Evolutionary conservation across 2,888 invertebrate species (phyloP).

Genomic region (Calameuta pallipes): DNA sequence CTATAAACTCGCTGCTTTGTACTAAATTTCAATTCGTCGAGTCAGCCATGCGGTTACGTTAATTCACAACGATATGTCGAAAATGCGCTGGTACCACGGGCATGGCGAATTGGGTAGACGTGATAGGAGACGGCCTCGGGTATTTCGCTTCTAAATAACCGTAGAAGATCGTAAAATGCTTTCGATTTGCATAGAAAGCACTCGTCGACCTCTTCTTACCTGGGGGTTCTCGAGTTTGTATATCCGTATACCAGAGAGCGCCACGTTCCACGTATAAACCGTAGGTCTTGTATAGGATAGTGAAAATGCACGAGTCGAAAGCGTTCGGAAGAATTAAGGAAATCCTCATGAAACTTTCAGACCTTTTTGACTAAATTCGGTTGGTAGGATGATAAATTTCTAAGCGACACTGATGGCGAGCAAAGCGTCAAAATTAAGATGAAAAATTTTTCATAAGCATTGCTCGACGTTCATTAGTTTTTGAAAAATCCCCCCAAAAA

Average conservation of each 20-base stretch:
- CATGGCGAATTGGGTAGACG: not conserved
- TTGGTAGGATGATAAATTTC: not conserved
- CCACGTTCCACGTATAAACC: not conserved
- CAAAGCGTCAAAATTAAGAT: not conserved
- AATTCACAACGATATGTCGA: not conserved
- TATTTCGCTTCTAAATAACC: slow-evolving; percentile 49
- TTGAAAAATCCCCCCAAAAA: not conserved
- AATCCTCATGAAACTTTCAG: not conserved
- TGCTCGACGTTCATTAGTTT: not conserved
- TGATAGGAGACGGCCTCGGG: slow-evolving; percentile 26
- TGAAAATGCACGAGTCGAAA: not conserved
- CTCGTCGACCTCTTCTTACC: slow-evolving; percentile 29
- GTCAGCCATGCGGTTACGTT: not conserved
- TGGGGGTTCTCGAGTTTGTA: not conserved
- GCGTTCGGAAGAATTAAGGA: not conserved
- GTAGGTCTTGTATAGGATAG: not conserved
- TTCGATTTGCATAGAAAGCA: slow-evolving; percentile 52
- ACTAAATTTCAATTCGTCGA: not conserved
- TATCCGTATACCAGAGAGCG: not conserved
- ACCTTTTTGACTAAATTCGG: not conserved
- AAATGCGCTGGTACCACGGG: not conserved
- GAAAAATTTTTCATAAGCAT: not conserved
- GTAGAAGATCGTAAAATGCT: slow-evolving; percentile 47
- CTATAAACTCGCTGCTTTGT: not conserved
- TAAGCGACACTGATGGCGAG: not conserved